Conservation (phyloP, 1,140 invertebrate genomes). For the Zaprionus nigranus region DNA sequence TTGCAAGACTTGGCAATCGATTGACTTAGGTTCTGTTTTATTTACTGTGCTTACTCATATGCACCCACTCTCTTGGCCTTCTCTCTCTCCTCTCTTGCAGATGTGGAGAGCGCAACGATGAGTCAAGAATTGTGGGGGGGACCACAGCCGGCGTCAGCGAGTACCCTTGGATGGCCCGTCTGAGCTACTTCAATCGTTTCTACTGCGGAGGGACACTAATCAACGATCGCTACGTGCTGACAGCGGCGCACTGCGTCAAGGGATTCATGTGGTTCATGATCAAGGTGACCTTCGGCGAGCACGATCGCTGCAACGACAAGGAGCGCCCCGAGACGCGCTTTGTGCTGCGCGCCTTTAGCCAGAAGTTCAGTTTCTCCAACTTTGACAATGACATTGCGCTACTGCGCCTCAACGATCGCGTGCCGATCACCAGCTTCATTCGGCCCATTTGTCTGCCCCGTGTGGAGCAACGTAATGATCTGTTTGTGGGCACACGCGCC, state of each 20-base stretch:
- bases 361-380: conserved; percentile 92
- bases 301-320: conserved; percentile 91
- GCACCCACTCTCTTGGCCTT: neutral
- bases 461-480: conserved; percentile 86
- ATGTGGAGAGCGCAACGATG: conserved; percentile 92
- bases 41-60: neutral
- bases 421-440: conserved; percentile 90
- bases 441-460: conserved; percentile 91
- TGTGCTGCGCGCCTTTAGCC: conserved; percentile 89
- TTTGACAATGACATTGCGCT: conserved; percentile 95
- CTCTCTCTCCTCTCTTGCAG: conserved; percentile 84
- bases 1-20: no score
- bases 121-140: conserved; percentile 90
- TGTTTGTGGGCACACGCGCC: conserved; percentile 88
- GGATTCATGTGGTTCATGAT: conserved; percentile 96
- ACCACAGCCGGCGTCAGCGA: conserved; percentile 89
- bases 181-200: conserved; percentile 93
- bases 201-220: conserved; percentile 94
- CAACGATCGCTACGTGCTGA: conserved; percentile 92
- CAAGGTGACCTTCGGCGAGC: conserved; percentile 93
- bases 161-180: conserved; percentile 92
- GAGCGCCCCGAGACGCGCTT: conserved; percentile 90
- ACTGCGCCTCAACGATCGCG: conserved; percentile 90
- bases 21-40: no score
- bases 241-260: conserved; percentile 93